Evolutionary conservation across 2,888 invertebrate genomes (phyloP).

Genomic region (Agrochola lota): DNA sequence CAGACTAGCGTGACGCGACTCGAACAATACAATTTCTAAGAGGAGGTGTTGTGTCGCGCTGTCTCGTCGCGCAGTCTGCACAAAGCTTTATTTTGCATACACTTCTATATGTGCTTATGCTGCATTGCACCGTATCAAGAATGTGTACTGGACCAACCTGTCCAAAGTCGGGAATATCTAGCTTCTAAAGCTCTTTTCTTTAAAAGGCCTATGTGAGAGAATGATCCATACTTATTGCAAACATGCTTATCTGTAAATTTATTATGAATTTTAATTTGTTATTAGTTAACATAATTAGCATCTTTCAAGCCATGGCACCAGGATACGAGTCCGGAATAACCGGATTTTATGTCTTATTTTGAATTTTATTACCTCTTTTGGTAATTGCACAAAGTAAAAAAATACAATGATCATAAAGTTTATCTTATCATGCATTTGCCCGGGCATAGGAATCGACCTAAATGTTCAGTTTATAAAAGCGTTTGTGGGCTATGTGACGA

Average conservation of each 20-base stretch:
- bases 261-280: neutral
- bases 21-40: no score
- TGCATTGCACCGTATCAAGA: neutral
- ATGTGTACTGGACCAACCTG: slow-evolving; percentile 1
- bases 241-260: neutral
- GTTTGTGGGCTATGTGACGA: slow-evolving; percentile 39
- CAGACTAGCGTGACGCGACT: no score
- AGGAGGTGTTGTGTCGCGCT: no score
- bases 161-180: neutral
- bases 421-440: slow-evolving; percentile 18
- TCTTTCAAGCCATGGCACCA: neutral
- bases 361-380: neutral
- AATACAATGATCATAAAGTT: slow-evolving; percentile 3
- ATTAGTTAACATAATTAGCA: neutral
- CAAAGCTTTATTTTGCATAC: neutral
- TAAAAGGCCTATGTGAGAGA: neutral
- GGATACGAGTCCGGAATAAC: neutral
- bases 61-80: no score
- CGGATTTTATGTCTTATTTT: neutral
- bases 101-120: neutral
- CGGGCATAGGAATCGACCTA: slow-evolving; percentile 26
- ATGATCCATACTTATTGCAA: no score
- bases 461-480: slow-evolving; percentile 34
- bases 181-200: neutral
- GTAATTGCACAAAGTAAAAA: neutral